Evolutionary conservation across 2,113 vertebrate species (phyloP).

Genomic region (Chroicocephalus ridibundus): DNA sequence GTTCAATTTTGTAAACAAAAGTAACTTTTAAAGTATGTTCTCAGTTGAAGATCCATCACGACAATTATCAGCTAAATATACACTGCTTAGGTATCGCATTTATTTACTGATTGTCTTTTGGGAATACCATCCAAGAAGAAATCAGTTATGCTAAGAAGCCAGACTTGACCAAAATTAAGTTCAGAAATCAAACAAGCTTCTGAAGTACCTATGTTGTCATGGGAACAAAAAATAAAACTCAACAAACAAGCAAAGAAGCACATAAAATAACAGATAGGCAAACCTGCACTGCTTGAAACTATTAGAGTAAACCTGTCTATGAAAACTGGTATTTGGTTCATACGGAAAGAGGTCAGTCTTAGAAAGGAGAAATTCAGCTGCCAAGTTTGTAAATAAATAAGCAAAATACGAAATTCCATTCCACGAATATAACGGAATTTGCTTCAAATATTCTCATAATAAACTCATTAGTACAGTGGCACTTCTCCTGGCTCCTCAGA

Average conservation of each 20-base stretch:
- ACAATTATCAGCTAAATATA: not conserved
- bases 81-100: not conserved
- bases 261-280: not conserved
- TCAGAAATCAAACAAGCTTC: not conserved
- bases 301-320: not conserved
- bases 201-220: not conserved
- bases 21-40: not conserved
- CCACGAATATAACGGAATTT: not conserved
- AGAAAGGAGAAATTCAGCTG: not conserved
- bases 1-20: not conserved
- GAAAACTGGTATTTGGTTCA: not conserved
- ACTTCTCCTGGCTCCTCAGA: not conserved
- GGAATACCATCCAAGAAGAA: not conserved
- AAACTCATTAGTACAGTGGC: not conserved
- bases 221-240: not conserved
- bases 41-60: not conserved
- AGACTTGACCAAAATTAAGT: not conserved
- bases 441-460: not conserved
- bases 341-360: not conserved
- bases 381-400: not conserved
- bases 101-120: not conserved
- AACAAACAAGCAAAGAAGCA: not conserved
- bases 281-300: not conserved
- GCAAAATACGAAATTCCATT: not conserved
- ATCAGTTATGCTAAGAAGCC: not conserved